phyloP scores from a whole-genome alignment of 1,140 invertebrate species.

The Trichogramma pretiosum region DNA sequence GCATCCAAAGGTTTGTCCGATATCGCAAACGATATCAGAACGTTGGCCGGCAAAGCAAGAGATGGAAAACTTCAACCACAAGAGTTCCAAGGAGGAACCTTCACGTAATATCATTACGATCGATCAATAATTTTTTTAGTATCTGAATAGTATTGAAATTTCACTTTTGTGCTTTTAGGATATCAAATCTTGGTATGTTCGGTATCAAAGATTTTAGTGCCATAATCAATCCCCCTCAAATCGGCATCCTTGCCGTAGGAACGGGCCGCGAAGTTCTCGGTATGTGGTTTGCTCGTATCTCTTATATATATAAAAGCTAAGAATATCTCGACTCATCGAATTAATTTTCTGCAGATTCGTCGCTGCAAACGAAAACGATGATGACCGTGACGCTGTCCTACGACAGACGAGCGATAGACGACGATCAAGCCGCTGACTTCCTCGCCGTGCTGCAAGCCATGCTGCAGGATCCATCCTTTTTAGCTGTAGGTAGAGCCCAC shows the following conservation, averaged over 20 bases:
- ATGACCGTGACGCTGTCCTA: conserved; percentile 60
- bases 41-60: conserved; percentile 80
- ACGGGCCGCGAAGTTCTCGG: conserved; percentile 33
- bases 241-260: conserved; percentile 69
- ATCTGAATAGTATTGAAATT: no score
- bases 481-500: conserved; percentile 29
- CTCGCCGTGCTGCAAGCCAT: conserved; percentile 50
- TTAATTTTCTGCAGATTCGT: conserved; percentile 29
- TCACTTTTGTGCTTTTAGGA: no score
- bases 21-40: conserved; percentile 75
- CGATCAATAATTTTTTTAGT: no score
- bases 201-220: conserved; percentile 78
- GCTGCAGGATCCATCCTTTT: conserved; percentile 50
- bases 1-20: conserved; percentile 81
- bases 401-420: conserved; percentile 58
- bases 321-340: background rate
- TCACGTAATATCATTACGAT: no score
- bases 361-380: conserved; percentile 26
- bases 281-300: conserved; percentile 19
- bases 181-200: conserved; percentile 99
- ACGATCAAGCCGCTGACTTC: conserved; percentile 57
- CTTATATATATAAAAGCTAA: background rate
- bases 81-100: conserved; percentile 88
- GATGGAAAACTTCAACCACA: conserved; percentile 89
- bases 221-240: conserved; percentile 52